Conservation (phyloP, 2,888 invertebrate species). For the Parochlus steinenii region DNA sequence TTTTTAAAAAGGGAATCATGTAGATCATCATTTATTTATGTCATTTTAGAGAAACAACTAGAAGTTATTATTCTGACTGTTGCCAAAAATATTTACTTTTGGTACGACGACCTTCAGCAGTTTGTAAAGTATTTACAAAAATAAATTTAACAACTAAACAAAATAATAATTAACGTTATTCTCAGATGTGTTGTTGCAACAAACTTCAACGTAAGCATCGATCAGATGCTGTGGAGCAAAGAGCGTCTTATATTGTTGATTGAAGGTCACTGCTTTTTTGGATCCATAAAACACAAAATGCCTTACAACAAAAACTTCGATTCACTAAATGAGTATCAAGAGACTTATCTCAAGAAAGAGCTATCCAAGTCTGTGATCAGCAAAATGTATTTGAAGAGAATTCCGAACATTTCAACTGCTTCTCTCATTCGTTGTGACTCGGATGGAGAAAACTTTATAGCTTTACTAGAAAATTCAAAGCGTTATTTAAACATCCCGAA, state of each 20-base stretch:
- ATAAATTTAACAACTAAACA: not conserved
- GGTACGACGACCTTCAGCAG: slow-evolving; percentile 27
- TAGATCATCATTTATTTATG: slow-evolving; percentile 13
- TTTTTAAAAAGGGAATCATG: slow-evolving; percentile 14
- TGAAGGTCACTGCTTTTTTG: slow-evolving; percentile 16
- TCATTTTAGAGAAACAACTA: slow-evolving; percentile 19
- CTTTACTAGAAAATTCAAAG: slow-evolving; percentile 5
- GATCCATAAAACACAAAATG: not conserved
- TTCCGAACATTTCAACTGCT: slow-evolving; percentile 4
- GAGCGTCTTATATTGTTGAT: slow-evolving; percentile 25
- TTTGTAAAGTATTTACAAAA: slow-evolving; percentile 22
- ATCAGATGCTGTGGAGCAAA: slow-evolving; percentile 21
- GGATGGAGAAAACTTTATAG: slow-evolving; percentile 6
- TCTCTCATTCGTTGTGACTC: not conserved
- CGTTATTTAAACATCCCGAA: not conserved
- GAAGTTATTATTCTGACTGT: slow-evolving; percentile 24
- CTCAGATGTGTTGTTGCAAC: slow-evolving; percentile 23
- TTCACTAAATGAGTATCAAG: slow-evolving; percentile 7
- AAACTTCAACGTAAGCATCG: slow-evolving; percentile 22
- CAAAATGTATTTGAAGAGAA: slow-evolving; percentile 4
- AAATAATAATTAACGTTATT: not conserved
- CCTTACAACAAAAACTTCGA: slow-evolving; percentile 3
- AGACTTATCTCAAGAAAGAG: slow-evolving; percentile 3
- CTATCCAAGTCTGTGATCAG: not conserved
- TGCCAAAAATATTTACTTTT: slow-evolving; percentile 25